These are phyloP conservation scores for Slavum lentiscoides DNA, from an alignment of 2,888 invertebrate genomes.

Conservation along the genomic window DNA sequence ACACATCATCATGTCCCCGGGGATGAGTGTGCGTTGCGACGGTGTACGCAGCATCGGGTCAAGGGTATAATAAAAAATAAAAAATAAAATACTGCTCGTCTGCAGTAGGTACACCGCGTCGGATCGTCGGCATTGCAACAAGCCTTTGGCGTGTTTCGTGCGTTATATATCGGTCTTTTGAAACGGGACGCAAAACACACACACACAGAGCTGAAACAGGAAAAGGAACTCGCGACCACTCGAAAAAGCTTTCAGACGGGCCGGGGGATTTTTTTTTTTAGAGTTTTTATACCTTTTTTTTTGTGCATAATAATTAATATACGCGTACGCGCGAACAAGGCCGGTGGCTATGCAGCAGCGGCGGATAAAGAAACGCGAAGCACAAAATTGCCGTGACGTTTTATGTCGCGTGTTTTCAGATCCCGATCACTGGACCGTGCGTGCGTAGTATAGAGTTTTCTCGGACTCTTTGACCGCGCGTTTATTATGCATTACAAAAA, in stretches of 20 bases:
- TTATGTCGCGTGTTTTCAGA: not conserved
- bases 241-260: conserved; percentile 48
- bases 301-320: conserved; percentile 23
- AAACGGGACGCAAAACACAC: not conserved
- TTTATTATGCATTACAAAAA: not conserved
- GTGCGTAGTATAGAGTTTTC: not conserved
- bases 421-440: conserved; percentile 25
- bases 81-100: too few relatives aligned
- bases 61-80: too few relatives aligned
- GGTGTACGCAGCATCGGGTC: not conserved
- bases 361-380: too few relatives aligned
- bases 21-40: too few relatives aligned
- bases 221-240: conserved; percentile 24
- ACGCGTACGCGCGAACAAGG: too few relatives aligned
- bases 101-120: conserved; percentile 4
- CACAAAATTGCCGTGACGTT: too few relatives aligned
- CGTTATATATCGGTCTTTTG: not conserved
- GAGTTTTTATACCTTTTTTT: too few relatives aligned
- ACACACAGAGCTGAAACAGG: conserved; percentile 20
- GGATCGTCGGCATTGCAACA: not conserved
- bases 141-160: conserved; percentile 30
- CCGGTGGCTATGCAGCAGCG: too few relatives aligned
- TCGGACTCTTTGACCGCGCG: conserved; percentile 13
- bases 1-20: not conserved
- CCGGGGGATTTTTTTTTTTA: conserved; percentile 29